Evolutionary conservation across 2,113 vertebrate genomes (phyloP), one percentile per base, ranked within the genome.

Genomic region (Corvus hawaiiensis): DNA sequence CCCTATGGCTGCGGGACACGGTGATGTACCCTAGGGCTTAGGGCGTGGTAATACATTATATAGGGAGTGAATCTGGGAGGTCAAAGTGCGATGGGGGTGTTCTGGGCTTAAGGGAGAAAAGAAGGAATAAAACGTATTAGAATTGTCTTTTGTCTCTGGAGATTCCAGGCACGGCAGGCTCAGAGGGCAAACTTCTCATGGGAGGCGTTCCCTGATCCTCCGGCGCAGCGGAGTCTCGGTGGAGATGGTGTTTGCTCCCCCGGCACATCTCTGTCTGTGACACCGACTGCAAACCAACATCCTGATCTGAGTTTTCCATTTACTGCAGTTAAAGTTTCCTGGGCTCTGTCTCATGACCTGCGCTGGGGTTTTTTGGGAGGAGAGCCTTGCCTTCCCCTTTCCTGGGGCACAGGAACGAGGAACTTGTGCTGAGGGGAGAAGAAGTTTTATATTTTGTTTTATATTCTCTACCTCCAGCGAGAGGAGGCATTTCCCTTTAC

Each of bases 51-150:
- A 41, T 41, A 41, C 39, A 3, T 41, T 41, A 13, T 41, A 41
- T 13, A 41, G 39, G 63, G 72, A 84, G 51, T 83, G 72, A 83
- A 94, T 71, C 76, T n/a, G 84, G 87, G 81, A 96, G 94, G 95
- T 96, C 79, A 59, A 1, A 86, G 58, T 55, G 74, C 58, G 93
- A 51, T 5, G 48, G 56, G 23, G 37, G 27, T 62, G 56, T 59
- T 93, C 80, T 4, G 12, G 78, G 68, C 37, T 78, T 48, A n/a
- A 81, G 87, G 43, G 48, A 46, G 75, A 83, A 72, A 64, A 59
- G 37, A 82, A 37, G 63, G 39, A 86, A 67, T 28, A 55, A 13
- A 68, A 66, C 26, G 16, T 23, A 2, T 41, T 21, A 48, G 84
- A 81, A 46, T 61, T 54, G 52, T 39, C 44, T 72, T 79, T 15